Base-by-base conservation (phyloP, 2,888 invertebrate species). In the Andrena flavipes region DNA sequence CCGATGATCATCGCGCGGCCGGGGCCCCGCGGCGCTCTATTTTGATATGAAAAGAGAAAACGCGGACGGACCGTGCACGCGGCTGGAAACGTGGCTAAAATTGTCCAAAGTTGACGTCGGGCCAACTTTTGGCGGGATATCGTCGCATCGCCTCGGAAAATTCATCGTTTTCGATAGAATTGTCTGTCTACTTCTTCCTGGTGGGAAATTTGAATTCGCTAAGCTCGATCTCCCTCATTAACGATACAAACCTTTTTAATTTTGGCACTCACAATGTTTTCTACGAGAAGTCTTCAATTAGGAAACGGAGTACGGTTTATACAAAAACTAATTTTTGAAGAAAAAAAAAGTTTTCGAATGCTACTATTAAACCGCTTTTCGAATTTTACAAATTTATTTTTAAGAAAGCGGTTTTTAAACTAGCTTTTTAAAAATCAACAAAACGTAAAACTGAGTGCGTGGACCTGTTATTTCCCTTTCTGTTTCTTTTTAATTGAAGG, bases 1-100 rank as follows among this genome's bases (percentile, higher is more conserved):
- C n/a, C 51, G n/a, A 20, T 60, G 74, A 76, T 70, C 71, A 69
- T 85, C 76, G 80, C 65, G 70, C 65, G 65, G 67, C 59, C 60
- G 42, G 13, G 30, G 23, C 54, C 80, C 70, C 56, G 23, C 23
- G 79, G 70, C 48, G 54, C 59, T 77, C 73, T 70, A 63, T 33
- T 79, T 84, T 84, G 33, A 62, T 62, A 62, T 29, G 62, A 62
- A 35, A 62, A 35, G 33, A 62, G 62, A 62, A 62, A 62, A 62
- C 62, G 33, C 56, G 20, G 56, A 20, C 23, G 23, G 13, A 56
- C 10, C 23, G 51, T 10, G 33, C 35, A 23, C 10, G 42, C 29
- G 35, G n/a, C 56, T 69, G 63, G 63, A 63, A 42, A 35, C 63
- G 42, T 6, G 23, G 69, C 69, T 69, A 69, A 56, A 69, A 69